A percentile compares a stretch with the other conserved stretches of the same genome.
Evolutionary conservation across 2,888 invertebrate genomes (phyloP).

Genomic region (Acanthococcus lagerstroemiae): DNA sequence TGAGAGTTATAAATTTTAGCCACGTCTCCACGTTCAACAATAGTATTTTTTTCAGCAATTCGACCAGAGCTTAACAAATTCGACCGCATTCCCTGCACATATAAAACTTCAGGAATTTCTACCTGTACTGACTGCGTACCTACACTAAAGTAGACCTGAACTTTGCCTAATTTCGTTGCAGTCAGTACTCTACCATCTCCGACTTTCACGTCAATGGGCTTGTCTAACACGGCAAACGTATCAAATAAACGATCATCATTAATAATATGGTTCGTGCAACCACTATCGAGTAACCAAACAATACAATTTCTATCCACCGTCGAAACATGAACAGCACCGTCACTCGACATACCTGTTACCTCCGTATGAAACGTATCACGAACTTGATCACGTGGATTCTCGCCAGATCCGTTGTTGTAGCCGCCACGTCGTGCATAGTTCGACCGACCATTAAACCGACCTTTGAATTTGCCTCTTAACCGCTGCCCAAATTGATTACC

Average conservation of each 20-base stretch:
- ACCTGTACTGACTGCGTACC: background rate
- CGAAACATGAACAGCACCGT: no score
- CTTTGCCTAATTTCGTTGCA: conserved; percentile 29
- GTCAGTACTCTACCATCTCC: conserved; percentile 27
- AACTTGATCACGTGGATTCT: no score
- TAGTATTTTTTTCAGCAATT: background rate
- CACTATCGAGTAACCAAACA: conserved; percentile 32
- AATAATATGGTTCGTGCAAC: conserved; percentile 33
- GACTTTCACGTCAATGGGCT: conserved; percentile 8
- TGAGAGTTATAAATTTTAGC: background rate
- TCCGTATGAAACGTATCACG: no score
- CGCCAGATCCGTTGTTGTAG: no score
- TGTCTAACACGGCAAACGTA: conserved; percentile 26
- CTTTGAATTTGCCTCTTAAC: no score
- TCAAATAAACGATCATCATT: conserved; percentile 24
- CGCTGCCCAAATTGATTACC: no score
- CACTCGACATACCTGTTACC: no score
- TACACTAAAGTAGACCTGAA: background rate
- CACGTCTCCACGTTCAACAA: background rate
- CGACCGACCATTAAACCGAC: no score
- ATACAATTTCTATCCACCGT: no score
- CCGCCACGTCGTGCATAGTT: no score
- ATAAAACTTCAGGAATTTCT: background rate
- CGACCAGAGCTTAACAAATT: background rate
- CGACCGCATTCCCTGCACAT: background rate